A percentile compares a stretch with the other conserved stretches of the same genome.
Evolutionary conservation across 1,140 invertebrate species (phyloP).

Genomic region (Bombus soroeensis): DNA sequence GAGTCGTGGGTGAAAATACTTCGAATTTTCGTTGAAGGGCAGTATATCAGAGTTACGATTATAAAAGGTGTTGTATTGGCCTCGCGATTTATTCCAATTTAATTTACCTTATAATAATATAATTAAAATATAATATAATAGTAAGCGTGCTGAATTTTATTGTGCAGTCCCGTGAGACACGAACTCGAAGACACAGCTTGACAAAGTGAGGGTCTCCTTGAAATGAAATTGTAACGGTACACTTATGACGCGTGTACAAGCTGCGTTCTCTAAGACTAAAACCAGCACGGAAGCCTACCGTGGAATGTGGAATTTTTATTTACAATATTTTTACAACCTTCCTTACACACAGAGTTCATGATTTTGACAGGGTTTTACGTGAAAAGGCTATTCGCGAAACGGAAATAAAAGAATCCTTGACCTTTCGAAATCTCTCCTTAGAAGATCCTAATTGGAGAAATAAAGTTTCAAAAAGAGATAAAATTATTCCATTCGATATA

Average conservation of each 20-base stretch:
- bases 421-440: not conserved
- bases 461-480: no score
- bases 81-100: slow-evolving; percentile 61
- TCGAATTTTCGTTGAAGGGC: not conserved
- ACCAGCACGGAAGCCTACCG: slow-evolving; percentile 25
- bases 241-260: not conserved
- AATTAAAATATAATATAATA: slow-evolving; percentile 43
- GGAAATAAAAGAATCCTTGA: not conserved
- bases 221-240: not conserved
- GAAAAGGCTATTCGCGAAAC: not conserved
- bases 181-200: slow-evolving; percentile 43
- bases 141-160: slow-evolving; percentile 53
- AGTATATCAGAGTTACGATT: not conserved
- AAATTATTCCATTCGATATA: not conserved
- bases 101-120: slow-evolving; percentile 63
- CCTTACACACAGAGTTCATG: not conserved
- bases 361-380: not conserved
- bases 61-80: not conserved
- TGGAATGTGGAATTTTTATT: slow-evolving; percentile 58
- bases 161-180: slow-evolving; percentile 35
- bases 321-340: slow-evolving; percentile 48
- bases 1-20: not conserved
- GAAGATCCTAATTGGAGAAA: no score
- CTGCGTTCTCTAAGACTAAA: slow-evolving; percentile 20
- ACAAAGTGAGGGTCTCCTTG: slow-evolving; percentile 9